Conservation (phyloP, 2,113 vertebrate species). For the Hippolais icterina region DNA sequence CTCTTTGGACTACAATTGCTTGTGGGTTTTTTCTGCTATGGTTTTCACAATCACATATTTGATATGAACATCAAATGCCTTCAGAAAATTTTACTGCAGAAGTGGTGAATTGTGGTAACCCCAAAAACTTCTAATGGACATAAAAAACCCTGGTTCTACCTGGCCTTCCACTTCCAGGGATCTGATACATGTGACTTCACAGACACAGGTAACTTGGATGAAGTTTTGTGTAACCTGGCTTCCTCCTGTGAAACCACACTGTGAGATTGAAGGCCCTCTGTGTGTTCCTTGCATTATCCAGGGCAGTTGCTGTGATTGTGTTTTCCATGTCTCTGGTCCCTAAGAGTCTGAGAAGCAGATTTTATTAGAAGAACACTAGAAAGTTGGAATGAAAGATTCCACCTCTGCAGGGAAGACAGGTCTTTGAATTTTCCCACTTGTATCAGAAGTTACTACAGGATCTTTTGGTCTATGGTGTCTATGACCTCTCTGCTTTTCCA, state of each 20-base stretch:
- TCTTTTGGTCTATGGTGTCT: not conserved
- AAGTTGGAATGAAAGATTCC: not conserved
- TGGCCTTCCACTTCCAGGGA: not conserved
- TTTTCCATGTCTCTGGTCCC: not conserved
- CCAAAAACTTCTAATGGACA: not conserved
- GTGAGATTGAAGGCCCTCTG: fast-evolving
- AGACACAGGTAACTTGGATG: not conserved
- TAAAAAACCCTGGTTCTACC: not conserved
- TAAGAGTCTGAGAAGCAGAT: not conserved
- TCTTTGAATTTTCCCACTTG: not conserved
- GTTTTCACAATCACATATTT: not conserved
- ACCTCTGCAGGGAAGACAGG: not conserved
- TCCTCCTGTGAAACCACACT: not conserved
- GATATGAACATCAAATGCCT: not conserved
- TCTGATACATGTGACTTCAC: not conserved
- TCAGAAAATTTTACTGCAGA: not conserved
- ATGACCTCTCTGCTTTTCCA: not conserved
- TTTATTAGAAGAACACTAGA: not conserved
- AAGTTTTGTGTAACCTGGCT: not conserved
- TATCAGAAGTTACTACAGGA: not conserved
- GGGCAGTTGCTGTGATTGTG: not conserved
- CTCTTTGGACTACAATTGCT: not conserved
- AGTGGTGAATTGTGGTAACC: not conserved
- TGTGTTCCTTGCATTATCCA: not conserved
- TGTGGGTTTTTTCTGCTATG: not conserved